These are phyloP conservation scores for Lepus europaeus DNA, from an alignment of 2,113 vertebrate species.

Conservation along the genomic window DNA sequence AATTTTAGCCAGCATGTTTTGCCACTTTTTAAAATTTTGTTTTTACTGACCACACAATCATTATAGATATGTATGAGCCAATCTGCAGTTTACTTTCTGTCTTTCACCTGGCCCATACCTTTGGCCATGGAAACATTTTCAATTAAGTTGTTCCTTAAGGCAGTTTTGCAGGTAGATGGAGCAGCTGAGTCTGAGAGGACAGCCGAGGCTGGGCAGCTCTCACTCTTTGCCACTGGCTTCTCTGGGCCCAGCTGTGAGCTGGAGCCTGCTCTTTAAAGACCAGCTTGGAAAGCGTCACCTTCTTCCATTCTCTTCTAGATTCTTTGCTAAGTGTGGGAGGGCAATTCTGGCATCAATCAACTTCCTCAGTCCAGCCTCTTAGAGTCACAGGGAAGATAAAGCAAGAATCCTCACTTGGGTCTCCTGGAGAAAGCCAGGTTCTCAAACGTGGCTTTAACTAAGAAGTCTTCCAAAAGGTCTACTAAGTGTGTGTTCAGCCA, in stretches of 20 bases:
- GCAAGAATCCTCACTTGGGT: background rate
- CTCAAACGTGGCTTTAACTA: background rate
- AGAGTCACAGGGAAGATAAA: background rate
- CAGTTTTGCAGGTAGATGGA: background rate
- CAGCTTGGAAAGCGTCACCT: background rate
- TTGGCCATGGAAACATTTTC: background rate
- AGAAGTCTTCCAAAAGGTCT: background rate
- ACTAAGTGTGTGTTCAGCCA: background rate
- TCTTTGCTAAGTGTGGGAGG: background rate
- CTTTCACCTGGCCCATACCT: background rate
- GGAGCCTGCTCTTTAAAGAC: background rate
- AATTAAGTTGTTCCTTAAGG: background rate
- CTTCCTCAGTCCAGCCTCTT: background rate
- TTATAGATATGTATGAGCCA: too few relatives aligned
- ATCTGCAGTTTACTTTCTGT: background rate
- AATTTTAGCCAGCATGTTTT: background rate
- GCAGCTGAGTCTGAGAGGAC: background rate
- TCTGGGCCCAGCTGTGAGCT: background rate
- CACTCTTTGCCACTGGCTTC: background rate
- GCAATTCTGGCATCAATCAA: background rate
- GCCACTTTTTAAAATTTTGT: too few relatives aligned
- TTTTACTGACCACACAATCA: too few relatives aligned
- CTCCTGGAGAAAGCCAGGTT: background rate
- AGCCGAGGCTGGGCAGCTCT: too few relatives aligned
- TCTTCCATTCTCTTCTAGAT: background rate